Evolutionary conservation across 2,797 vertebrate genomes (phyloP).

Genomic region (Sebastiscus albofasciatus): DNA sequence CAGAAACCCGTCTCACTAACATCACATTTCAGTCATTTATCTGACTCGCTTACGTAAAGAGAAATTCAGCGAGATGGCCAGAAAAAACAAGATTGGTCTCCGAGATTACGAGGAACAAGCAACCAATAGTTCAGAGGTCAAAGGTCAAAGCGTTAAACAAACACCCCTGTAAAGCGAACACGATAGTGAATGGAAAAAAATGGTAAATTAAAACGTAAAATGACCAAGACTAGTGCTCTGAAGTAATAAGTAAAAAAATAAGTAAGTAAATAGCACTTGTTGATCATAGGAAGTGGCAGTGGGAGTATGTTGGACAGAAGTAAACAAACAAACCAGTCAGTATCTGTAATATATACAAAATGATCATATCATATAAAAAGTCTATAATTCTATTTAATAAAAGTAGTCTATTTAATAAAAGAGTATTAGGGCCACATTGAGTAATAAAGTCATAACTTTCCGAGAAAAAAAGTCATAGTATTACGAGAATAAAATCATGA

Average conservation of each 20-base stretch:
- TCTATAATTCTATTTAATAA: not conserved
- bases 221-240: not conserved
- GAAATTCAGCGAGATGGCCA: not conserved
- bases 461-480: too few species aligned
- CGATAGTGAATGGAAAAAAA: not conserved
- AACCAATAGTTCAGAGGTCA: not conserved
- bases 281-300: not conserved
- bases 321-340: not conserved
- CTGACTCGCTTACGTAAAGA: not conserved
- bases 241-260: not conserved
- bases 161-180: not conserved
- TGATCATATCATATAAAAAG: not conserved
- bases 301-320: not conserved
- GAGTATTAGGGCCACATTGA: too few species aligned
- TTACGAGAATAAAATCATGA: too few species aligned
- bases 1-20: not conserved
- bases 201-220: not conserved
- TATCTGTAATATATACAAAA: not conserved
- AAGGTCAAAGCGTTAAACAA: not conserved
- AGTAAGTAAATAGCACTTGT: not conserved
- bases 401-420: too few species aligned
- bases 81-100: not conserved
- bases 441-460: too few species aligned
- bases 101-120: not conserved
- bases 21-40: slow-evolving; percentile 17